Evolutionary conservation across 2,888 invertebrate genomes (phyloP), one percentile per base, ranked within the genome.

Genomic region (Incurvaria masculella): DNA sequence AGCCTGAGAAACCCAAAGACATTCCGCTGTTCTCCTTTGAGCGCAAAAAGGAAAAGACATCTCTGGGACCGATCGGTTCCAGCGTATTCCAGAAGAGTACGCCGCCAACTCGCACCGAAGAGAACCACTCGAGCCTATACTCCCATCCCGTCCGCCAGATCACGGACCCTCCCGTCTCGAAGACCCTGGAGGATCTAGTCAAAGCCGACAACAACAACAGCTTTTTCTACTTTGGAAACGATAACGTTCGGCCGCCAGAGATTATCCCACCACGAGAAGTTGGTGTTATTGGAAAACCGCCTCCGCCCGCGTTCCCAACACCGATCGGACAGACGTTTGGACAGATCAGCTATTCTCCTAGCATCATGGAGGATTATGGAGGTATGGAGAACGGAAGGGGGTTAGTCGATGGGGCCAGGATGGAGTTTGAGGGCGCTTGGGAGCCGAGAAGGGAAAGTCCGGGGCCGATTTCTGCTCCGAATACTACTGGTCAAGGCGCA

Each of bases 31-130:
- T 11, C 14, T 16, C 10, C 11, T 41, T 18, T 17, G 41, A 41
- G n/a, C 41, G 41, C 18, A 41, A 41, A 10, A 47, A 52, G 41
- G 33, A 18, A 11, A 49, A 39, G 10, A 14, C 52, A 14, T 51
- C 53, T 26, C 56, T 72, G 39, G 74, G 76, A 17, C 79, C 79
- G 1, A 78, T 79, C 45, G 79, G 78, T 14, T 69, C 74, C 1
- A 63, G 66, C 20, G 51, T 40, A 27, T 52, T 50, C 27, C 40
- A 39, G 8, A 55, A 53, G 33, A 52, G 57, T 56, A 51, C 52
- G 45, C 23, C 44, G 17, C 5, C 17, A 8, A 18, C 5, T 20
- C 17, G 21, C 4, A 2, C 44, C 3, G 23, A 41, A 41, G 41
- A 41, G n/a, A 20, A 8, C 19, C 11, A 41, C 8, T 5, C 21